Conservation (phyloP, 1,140 invertebrate species). For the Euura lappo region DNA sequence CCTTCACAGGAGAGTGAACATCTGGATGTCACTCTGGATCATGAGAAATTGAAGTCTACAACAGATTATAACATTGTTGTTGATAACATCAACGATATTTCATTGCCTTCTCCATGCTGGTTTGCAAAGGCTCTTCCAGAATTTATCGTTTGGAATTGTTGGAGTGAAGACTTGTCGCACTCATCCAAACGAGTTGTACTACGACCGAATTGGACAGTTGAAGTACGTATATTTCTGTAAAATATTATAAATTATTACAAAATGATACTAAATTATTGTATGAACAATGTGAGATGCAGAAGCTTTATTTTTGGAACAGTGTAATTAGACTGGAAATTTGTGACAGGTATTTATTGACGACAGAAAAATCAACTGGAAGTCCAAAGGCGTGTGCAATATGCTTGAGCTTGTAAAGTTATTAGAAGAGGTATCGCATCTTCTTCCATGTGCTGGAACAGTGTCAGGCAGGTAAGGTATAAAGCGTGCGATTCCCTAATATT, state of each 20-base stretch:
- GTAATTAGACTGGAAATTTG: neutral
- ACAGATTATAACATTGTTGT: neutral
- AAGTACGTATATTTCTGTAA: neutral
- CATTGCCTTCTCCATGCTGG: neutral
- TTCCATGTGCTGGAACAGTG: neutral
- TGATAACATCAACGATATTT: neutral
- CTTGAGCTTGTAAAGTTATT: neutral
- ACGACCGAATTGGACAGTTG: neutral
- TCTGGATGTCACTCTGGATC: neutral
- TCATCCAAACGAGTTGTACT: neutral
- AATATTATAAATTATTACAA: neutral
- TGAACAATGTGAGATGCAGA: neutral
- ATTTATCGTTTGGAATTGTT: neutral
- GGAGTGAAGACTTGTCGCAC: neutral
- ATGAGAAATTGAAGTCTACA: neutral
- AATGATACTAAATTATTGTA: constrained; percentile 4
- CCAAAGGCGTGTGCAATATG: neutral
- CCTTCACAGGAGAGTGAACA: neutral
- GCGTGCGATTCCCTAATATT: neutral
- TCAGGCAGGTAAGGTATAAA: neutral
- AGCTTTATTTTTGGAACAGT: neutral
- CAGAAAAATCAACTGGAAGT: neutral
- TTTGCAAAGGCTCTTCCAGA: neutral
- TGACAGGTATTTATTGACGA: neutral
- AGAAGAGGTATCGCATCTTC: neutral